phyloP scores from a whole-genome alignment of 2,797 vertebrate species.

The Allobates femoralis region DNA sequence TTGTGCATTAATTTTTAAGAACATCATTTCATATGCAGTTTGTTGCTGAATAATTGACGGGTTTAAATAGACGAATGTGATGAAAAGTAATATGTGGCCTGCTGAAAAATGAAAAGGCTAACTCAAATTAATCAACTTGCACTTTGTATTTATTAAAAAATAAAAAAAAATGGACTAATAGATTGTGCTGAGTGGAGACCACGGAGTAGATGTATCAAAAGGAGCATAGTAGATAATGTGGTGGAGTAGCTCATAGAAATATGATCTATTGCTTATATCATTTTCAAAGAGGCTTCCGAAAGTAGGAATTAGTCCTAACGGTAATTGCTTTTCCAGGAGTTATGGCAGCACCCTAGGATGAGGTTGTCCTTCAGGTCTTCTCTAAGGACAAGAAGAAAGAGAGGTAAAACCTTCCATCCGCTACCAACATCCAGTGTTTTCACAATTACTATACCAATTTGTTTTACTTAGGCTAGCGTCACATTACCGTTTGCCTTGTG shows the following conservation, averaged over 20 bases:
- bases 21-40: slow-evolving; percentile 41
- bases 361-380: too few species aligned
- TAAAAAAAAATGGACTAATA: neutral
- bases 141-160: neutral
- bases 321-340: too few species aligned
- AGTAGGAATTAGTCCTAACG: neutral
- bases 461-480: too few species aligned
- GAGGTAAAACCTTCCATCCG: too few species aligned
- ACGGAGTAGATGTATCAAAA: neutral
- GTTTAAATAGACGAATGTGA: slow-evolving; percentile 26
- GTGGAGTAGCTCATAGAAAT: neutral
- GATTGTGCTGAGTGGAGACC: neutral
- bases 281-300: neutral
- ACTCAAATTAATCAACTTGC: neutral
- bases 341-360: too few species aligned
- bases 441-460: too few species aligned
- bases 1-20: slow-evolving; percentile 42
- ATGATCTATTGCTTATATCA: neutral
- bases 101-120: neutral
- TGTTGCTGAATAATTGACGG: slow-evolving; percentile 51
- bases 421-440: too few species aligned
- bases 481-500: too few species aligned
- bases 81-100: slow-evolving; percentile 32
- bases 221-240: neutral
- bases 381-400: too few species aligned